Evolutionary conservation across 2,113 vertebrate species (phyloP), one percentile per base, ranked within the genome.

Genomic region (Damaliscus lunatus): DNA sequence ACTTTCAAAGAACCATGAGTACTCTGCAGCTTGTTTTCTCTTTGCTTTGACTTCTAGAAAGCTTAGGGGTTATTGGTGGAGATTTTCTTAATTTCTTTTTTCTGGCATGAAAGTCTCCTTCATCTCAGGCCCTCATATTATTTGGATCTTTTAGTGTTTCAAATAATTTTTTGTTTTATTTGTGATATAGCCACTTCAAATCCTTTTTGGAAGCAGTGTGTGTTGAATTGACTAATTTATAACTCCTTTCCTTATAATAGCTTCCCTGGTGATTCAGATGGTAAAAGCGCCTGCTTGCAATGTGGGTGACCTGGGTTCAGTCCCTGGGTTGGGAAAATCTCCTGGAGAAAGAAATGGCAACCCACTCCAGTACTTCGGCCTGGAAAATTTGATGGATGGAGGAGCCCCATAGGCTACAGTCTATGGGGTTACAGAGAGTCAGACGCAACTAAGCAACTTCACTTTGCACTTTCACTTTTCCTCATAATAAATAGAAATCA

Each of bases 131-230:
- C 17, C 80, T 80, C 57, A 81, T 40, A n/a, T 77, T 84, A 60
- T 64, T 85, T 84, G 27, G 21, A 23, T 80, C 21, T 88, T 77
- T 74, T 15, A 90, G 67, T 85, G 11, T 55, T 91, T 77, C 55
- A 92, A 89, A 36, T 84, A 67, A 27, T 88, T 84, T 80, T 86
- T 52, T 43, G 78, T 93, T 93, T 96, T 90, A 53, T 50, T 81
- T 94, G 82, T 89, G 11, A 80, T 74, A 21, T 7, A 25, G 25
- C 5, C 40, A 82, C 23, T 89, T 95, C 25, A 82, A 48, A 86
- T 91, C 23, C 8, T 62, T 89, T 96, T 52, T 46, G 43, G 62
- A 91, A 95, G 52, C 89, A 29, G 2, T 23, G 4, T 40, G 25
- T 33, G 36, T 48, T 77, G 27, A 40, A 87, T 14, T 85, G 31